Evolutionary conservation across 2,888 invertebrate genomes (phyloP).

Genomic region (Orchesellides sinensis): DNA sequence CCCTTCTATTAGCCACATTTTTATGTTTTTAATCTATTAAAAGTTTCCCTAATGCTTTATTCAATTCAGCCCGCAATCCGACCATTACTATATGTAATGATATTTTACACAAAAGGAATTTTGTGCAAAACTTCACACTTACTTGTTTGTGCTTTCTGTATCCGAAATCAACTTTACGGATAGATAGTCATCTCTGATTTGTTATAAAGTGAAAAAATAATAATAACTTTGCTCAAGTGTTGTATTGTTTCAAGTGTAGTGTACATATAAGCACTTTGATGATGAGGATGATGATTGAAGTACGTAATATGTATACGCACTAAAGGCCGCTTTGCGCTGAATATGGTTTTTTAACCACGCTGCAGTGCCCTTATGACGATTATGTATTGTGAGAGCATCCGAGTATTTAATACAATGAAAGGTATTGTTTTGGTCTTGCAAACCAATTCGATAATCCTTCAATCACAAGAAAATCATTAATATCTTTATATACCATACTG

Average conservation of each 20-base stretch:
- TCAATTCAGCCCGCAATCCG: no score
- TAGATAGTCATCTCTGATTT: slow-evolving; percentile 17
- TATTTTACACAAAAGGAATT: no score
- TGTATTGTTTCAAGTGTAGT: slow-evolving; percentile 4
- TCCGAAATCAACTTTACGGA: slow-evolving; percentile 40
- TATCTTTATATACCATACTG: background rate
- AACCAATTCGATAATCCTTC: background rate
- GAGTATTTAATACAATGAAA: background rate
- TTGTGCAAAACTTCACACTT: background rate
- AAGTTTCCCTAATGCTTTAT: no score
- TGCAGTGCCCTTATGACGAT: no score
- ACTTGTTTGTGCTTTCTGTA: background rate
- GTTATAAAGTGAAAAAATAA: background rate
- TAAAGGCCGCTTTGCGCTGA: background rate
- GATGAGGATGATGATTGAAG: no score
- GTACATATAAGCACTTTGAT: no score
- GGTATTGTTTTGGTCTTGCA: background rate
- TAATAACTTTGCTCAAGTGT: background rate
- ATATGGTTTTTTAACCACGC: slow-evolving; percentile 4
- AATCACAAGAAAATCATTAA: background rate
- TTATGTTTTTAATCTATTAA: no score
- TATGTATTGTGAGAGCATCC: background rate
- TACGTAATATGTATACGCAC: no score
- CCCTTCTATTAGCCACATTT: no score
- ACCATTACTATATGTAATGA: no score